Evolutionary conservation across 2,888 invertebrate species (phyloP).

Genomic region (Lasius platythorax): DNA sequence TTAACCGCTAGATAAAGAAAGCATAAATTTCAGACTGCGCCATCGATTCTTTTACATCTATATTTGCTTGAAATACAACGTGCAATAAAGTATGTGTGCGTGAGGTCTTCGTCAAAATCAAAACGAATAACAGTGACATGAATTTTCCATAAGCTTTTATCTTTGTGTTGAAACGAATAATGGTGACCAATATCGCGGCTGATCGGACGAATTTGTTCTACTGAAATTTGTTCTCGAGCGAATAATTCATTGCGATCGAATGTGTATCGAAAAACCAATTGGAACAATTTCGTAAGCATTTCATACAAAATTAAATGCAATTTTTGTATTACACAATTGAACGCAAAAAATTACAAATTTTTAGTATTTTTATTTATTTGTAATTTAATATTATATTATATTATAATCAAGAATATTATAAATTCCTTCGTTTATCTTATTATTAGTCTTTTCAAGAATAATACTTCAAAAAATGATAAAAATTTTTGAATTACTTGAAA

Average conservation of each 20-base stretch:
- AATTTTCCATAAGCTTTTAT: conserved; percentile 12
- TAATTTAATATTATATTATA: not conserved
- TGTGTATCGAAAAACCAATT: not conserved
- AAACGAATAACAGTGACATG: conserved; percentile 11
- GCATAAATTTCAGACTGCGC: not conserved
- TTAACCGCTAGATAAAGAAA: conserved; percentile 7
- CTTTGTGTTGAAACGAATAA: conserved; percentile 17
- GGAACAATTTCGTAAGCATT: not conserved
- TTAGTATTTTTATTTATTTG: not conserved
- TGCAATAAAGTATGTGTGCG: not conserved
- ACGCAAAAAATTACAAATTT: not conserved
- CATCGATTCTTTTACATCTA: not conserved
- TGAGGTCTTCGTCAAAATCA: not conserved
- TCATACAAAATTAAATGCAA: conserved; percentile 10
- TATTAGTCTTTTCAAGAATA: not conserved
- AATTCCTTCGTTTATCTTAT: not conserved
- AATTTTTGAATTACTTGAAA: not conserved
- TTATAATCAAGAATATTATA: not conserved
- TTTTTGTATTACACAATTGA: not conserved
- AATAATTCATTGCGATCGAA: conserved; percentile 31
- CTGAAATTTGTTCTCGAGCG: conserved; percentile 25
- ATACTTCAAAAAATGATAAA: not conserved
- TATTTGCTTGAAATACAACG: not conserved
- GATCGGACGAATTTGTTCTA: conserved; percentile 26
- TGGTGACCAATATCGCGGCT: conserved; percentile 5